Percentiles rank a stretch among this genome's conserved stretches.
Conservation (phyloP, 2,888 invertebrate species). For the Physocephala rufipes region DNA sequence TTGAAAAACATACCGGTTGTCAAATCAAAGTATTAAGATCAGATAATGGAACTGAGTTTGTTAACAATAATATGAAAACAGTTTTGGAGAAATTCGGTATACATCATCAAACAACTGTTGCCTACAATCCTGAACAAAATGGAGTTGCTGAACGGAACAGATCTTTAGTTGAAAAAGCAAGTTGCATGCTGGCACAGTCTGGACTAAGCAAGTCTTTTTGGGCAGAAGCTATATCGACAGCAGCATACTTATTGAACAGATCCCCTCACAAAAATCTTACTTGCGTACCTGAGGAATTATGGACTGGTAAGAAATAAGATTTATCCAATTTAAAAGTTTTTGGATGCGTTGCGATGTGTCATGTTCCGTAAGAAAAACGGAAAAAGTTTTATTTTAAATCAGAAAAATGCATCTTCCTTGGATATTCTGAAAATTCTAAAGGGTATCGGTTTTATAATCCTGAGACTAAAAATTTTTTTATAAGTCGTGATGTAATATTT, state of each 20-base stretch:
- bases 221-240: neutral
- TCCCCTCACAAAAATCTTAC: neutral
- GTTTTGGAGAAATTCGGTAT: neutral
- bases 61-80: neutral
- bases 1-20: slow-evolving; percentile 25
- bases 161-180: neutral
- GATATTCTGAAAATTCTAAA: neutral
- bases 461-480: neutral
- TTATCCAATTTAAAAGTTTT: neutral
- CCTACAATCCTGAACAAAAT: neutral
- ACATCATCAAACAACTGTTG: neutral
- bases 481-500: neutral
- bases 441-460: neutral
- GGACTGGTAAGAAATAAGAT: neutral
- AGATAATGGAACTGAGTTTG: slow-evolving; percentile 18
- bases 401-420: neutral
- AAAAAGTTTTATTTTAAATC: neutral
- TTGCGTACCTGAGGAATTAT: neutral
- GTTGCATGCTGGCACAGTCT: neutral
- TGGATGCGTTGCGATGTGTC: neutral
- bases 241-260: neutral
- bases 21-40: slow-evolving; percentile 30
- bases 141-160: neutral
- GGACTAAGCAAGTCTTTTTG: neutral
- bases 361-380: neutral